A percentile compares a stretch with the other conserved stretches of the same genome.
Conservation (phyloP, 2,113 vertebrate species). For the Candoia aspera region DNA sequence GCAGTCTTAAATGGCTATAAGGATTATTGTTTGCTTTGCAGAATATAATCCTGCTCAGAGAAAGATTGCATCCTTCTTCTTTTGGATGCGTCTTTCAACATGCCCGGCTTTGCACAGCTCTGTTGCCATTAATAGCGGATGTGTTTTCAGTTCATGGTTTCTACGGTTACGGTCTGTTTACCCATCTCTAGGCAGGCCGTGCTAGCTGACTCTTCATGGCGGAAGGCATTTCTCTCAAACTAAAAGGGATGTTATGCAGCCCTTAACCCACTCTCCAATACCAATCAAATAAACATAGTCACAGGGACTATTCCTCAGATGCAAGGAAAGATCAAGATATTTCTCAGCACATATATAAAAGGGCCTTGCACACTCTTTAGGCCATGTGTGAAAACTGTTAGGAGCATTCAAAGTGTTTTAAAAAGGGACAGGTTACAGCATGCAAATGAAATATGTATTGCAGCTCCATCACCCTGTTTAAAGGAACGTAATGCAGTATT, state of each 20-base stretch:
- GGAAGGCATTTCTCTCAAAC: neutral
- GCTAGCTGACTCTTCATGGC: neutral
- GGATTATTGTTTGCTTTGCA: neutral
- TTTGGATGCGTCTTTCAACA: fast-evolving
- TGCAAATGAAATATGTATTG: neutral
- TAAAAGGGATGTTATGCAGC: neutral
- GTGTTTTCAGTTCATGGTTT: neutral
- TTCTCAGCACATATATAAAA: neutral
- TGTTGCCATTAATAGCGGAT: fast-evolving
- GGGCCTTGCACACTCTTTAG: neutral
- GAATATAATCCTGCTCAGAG: slow-evolving; percentile 6
- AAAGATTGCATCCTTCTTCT: neutral
- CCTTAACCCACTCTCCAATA: neutral
- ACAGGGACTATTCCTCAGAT: neutral
- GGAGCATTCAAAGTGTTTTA: neutral
- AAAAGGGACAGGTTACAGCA: neutral
- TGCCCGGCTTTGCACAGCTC: neutral
- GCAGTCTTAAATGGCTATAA: slow-evolving; percentile 11
- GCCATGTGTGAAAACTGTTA: neutral
- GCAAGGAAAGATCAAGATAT: neutral
- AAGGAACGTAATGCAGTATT: neutral
- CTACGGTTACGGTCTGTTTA: neutral
- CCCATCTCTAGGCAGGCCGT: neutral
- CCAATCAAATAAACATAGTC: neutral
- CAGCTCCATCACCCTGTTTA: neutral